Percentiles rank a stretch among this genome's conserved stretches.
These are phyloP conservation scores for Plodia interpunctella DNA, from an alignment of 1,140 invertebrate genomes.

Conservation along the genomic window DNA sequence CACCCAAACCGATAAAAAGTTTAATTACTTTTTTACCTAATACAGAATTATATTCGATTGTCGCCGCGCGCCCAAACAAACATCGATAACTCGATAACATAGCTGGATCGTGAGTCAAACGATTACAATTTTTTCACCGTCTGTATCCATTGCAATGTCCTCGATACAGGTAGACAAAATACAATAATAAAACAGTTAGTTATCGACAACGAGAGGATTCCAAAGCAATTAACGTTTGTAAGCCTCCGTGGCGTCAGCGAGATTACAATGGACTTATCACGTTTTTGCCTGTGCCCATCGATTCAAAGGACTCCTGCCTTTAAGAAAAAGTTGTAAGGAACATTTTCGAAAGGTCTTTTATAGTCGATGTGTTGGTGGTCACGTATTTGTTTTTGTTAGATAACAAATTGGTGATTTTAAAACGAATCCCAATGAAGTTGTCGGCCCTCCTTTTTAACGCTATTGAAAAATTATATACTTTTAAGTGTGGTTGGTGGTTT, in stretches of 20 bases:
- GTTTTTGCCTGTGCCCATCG: conserved; percentile 37
- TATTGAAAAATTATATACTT: conserved; percentile 16
- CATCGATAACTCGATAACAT: conserved; percentile 36
- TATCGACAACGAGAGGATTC: conserved; percentile 43
- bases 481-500: not conserved
- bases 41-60: conserved; percentile 9
- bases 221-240: conserved; percentile 68
- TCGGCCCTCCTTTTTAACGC: conserved; percentile 22
- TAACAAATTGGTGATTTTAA: conserved; percentile 65
- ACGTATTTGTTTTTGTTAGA: conserved; percentile 60
- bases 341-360: conserved; percentile 11
- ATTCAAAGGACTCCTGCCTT: conserved; percentile 26
- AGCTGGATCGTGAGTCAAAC: conserved; percentile 35
- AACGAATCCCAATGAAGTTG: conserved; percentile 51
- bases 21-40: conserved; percentile 14
- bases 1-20: not conserved
- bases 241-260: conserved; percentile 64
- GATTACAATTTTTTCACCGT: conserved; percentile 33
- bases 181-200: conserved; percentile 65
- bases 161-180: conserved; percentile 63
- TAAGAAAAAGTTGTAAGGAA: conserved; percentile 23
- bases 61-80: conserved; percentile 29
- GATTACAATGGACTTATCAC: conserved; percentile 71
- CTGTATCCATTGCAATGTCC: conserved; percentile 41
- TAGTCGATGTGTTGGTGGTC: conserved; percentile 47